Base-by-base conservation (phyloP, 2,888 invertebrate genomes). In the Drosophila anceps region DNA sequence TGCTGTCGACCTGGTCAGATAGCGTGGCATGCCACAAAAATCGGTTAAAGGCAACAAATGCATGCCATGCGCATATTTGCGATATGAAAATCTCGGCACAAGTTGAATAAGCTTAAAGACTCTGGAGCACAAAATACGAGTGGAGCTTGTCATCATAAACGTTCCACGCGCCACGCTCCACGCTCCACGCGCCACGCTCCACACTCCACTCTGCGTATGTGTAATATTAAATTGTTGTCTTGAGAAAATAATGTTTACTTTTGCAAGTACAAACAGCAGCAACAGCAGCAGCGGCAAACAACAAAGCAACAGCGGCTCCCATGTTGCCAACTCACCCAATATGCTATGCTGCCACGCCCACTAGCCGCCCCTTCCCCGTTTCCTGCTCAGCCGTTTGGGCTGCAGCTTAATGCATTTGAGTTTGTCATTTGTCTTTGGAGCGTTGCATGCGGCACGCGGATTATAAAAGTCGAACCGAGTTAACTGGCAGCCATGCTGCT, bases 171-270 rank as follows among this genome's bases (percentile, higher is more conserved):
- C 20, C 13, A 29, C 24, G 24, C 24, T 24, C 2, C 24, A 24
- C 24, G 4, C 27, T 4, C 4, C 39, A 15, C 29, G 50, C 50
- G 15, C 24, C 41, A 75, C 73, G 62, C 60, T 46, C n/a, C n/a
- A 29, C 18, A 18, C 50, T 9, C 51, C 29, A 75, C 75, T 67
- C 63, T 73, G 78, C 86, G 88, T 86, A 86, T 86, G 85, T 74
- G 80, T 82, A 76, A 87, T 84, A 89, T 84, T 88, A 89, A 87
- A 89, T 81, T 85, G 85, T 86, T 84, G 80, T 84, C 89, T 81
- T 73, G 72, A 82, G 85, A 79, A 86, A 87, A 89, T 79, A 82
- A 77, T 87, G 86, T 87, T 89, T 89, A 79, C 88, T 74, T 74
- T 79, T n/a, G 72, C 69, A 72, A 69, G 70, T 58, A 66, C 80